Evolutionary conservation across 2,797 vertebrate species (phyloP).

Genomic region (Hyperoplus immaculatus): DNA sequence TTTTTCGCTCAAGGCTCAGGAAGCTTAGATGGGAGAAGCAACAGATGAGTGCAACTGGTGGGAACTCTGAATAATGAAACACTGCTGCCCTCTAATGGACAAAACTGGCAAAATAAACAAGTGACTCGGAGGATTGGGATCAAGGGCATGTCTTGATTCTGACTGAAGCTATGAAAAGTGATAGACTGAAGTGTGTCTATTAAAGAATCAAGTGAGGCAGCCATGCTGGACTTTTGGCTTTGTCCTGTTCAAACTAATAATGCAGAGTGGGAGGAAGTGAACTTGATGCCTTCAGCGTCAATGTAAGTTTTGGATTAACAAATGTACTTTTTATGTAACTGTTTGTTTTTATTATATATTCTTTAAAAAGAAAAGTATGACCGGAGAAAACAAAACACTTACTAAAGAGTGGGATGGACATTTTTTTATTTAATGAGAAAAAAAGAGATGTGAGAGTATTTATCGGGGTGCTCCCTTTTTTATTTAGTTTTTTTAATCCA

Average conservation of each 20-base stretch:
- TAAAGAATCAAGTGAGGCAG: conserved; percentile 20
- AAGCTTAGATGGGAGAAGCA: conserved; percentile 50
- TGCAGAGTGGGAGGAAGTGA: conserved; percentile 40
- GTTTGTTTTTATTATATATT: conserved; percentile 60
- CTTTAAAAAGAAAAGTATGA: conserved; percentile 44
- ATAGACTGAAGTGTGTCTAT: conserved; percentile 42
- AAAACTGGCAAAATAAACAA: conserved; percentile 33
- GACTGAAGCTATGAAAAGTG: conserved; percentile 42
- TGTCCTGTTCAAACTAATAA: conserved; percentile 23
- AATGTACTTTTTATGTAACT: conserved; percentile 59
- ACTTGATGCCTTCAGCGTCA: conserved; percentile 10
- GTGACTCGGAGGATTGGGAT: conserved; percentile 30
- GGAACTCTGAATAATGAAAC: conserved; percentile 43
- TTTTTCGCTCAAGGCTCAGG: conserved; percentile 59
- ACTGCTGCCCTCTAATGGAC: conserved; percentile 77
- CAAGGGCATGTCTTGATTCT: conserved; percentile 16
- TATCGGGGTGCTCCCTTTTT: conserved; percentile 83
- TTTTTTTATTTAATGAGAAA: conserved; percentile 86
- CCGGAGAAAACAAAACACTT: conserved; percentile 56
- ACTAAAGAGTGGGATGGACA: conserved; percentile 71
- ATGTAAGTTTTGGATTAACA: conserved; percentile 48
- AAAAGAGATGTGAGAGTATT: conserved; percentile 85
- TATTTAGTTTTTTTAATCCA: conserved; percentile 74
- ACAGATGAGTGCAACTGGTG: conserved; percentile 50
- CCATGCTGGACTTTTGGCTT: conserved; percentile 69